A percentile compares a stretch with the other conserved stretches of the same genome.
Conservation (phyloP, 2,888 invertebrate genomes). For the Tigriopus californicus region DNA sequence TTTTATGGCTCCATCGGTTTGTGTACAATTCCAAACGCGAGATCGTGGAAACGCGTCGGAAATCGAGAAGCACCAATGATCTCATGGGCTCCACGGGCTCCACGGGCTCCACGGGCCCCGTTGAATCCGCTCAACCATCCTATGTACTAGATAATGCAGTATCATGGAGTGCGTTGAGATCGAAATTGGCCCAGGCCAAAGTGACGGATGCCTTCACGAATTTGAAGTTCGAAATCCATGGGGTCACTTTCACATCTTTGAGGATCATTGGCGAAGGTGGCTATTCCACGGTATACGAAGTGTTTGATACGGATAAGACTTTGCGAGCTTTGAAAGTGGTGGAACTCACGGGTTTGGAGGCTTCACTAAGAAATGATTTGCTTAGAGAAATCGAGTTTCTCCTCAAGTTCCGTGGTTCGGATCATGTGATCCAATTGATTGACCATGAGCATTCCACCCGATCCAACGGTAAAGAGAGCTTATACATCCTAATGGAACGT, state of each 20-base stretch:
- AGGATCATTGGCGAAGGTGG: constrained; percentile 8
- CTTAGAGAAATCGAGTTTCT: constrained; percentile 2
- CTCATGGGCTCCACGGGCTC: too few relatives aligned
- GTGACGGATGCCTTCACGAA: not conserved
- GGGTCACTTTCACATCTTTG: not conserved
- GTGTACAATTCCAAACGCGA: too few relatives aligned
- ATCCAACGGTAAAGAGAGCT: not conserved
- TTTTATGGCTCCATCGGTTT: too few relatives aligned
- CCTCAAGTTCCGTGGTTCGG: not conserved
- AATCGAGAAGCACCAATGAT: too few relatives aligned
- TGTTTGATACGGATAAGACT: not conserved
- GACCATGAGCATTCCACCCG: not conserved
- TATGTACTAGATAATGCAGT: too few relatives aligned
- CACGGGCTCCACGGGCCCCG: too few relatives aligned
- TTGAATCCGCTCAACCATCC: too few relatives aligned
- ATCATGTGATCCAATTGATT: constrained; percentile 1
- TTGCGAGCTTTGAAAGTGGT: constrained; percentile 8
- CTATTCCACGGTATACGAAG: constrained; percentile 10
- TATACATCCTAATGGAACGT: constrained; percentile 3
- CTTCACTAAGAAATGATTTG: not conserved
- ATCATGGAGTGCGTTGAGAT: not conserved
- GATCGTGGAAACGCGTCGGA: too few relatives aligned
- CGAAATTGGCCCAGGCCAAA: not conserved
- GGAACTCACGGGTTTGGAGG: not conserved
- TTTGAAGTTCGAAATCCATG: constrained; percentile 4